These are phyloP conservation scores for Heliconius charithonia DNA, from an alignment of 2,888 invertebrate genomes.

Conservation along the genomic window DNA sequence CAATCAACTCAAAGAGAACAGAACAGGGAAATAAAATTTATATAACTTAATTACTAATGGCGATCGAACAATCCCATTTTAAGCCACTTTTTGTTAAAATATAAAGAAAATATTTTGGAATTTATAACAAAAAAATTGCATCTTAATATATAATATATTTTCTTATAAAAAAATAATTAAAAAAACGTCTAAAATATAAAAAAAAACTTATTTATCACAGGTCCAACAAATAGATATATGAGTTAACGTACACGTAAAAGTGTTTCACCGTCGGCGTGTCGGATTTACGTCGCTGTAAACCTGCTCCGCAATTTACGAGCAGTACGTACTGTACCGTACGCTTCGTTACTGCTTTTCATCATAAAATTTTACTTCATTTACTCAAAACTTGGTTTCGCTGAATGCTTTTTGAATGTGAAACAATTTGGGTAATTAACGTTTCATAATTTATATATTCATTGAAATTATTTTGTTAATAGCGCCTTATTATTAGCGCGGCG, in stretches of 20 bases:
- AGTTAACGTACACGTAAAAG: background rate
- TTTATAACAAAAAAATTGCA: too few species aligned
- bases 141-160: too few species aligned
- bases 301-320: conserved; percentile 28
- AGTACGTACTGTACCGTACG: conserved; percentile 19
- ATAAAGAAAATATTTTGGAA: too few species aligned
- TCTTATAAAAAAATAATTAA: too few species aligned
- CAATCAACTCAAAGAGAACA: too few species aligned
- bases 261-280: conserved; percentile 27
- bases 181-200: background rate
- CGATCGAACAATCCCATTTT: too few species aligned
- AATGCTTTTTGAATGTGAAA: conserved; percentile 8
- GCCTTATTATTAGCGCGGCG: too few species aligned
- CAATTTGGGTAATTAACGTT: conserved; percentile 11
- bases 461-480: background rate
- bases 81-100: too few species aligned
- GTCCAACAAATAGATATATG: conserved; percentile 20
- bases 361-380: conserved; percentile 28
- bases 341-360: conserved; percentile 30
- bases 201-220: conserved; percentile 6
- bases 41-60: too few species aligned
- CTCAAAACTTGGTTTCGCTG: conserved; percentile 14
- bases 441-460: conserved; percentile 4
- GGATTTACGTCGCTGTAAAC: conserved; percentile 30
- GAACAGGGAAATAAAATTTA: too few species aligned